Conservation (phyloP, 1,140 invertebrate genomes). For the Reticulitermes speratus region DNA sequence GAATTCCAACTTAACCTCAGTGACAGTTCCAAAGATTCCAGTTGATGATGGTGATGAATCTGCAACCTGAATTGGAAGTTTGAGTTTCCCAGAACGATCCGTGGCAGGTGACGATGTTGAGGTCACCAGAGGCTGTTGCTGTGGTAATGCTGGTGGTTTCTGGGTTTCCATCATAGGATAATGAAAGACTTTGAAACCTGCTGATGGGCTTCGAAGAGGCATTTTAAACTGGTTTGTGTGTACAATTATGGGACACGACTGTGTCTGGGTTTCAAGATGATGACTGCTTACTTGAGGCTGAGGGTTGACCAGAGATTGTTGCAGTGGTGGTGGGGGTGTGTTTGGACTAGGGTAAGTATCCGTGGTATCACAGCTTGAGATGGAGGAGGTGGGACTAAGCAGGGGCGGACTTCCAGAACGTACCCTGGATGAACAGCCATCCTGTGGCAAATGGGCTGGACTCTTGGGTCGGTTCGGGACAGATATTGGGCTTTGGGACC, state of each 20-base stretch:
- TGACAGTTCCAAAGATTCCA: not conserved
- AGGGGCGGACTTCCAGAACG: not conserved
- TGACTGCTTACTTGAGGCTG: not conserved
- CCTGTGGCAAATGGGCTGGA: not conserved
- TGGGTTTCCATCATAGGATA: not conserved
- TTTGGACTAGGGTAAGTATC: conserved; percentile 25
- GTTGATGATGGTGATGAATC: not conserved
- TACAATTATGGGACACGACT: not conserved
- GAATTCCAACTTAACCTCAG: conserved; percentile 29
- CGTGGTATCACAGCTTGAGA: conserved; percentile 23
- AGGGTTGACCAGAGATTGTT: not conserved
- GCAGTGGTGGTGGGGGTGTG: not conserved
- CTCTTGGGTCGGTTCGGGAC: not conserved
- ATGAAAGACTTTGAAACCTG: conserved; percentile 22
- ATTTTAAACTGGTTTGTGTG: conserved; percentile 23
- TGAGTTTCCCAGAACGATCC: not conserved
- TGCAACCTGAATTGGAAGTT: not conserved
- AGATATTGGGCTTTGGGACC: not conserved
- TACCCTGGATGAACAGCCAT: not conserved
- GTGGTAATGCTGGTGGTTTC: conserved; percentile 19
- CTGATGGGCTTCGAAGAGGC: not conserved
- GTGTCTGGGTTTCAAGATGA: not conserved
- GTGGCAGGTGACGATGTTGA: not conserved
- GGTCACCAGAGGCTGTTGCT: conserved; percentile 25
- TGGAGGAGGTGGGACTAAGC: conserved; percentile 12